A percentile compares a stretch with the other conserved stretches of the same genome.
phyloP scores from a whole-genome alignment of 1,140 invertebrate genomes.

The Zaprionus tsacasi region DNA sequence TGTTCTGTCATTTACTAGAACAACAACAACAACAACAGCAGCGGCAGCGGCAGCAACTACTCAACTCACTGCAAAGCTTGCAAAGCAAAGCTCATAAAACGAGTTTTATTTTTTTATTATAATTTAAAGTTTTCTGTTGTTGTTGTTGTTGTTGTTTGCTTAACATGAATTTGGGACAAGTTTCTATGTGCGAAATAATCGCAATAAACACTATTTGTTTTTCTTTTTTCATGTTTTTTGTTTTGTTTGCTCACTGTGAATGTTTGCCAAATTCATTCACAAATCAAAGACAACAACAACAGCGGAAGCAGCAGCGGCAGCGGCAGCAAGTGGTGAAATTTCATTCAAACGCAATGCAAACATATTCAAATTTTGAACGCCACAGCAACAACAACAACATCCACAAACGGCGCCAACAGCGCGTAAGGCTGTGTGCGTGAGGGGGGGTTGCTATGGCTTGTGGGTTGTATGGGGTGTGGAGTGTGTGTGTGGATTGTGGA shows the following conservation, averaged over 20 bases:
- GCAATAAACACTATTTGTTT: constrained; percentile 27
- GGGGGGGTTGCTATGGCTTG: background rate
- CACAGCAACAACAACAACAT: background rate
- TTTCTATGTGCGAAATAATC: constrained; percentile 27
- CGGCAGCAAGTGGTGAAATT: constrained; percentile 52
- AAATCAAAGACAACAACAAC: constrained; percentile 19
- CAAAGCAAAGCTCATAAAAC: constrained; percentile 44
- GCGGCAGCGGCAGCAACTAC: constrained; percentile 10
- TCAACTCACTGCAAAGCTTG: constrained; percentile 23
- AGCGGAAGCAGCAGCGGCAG: constrained; percentile 22
- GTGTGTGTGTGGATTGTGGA: no score
- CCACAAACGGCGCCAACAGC: constrained; percentile 34
- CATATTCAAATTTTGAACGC: constrained; percentile 31
- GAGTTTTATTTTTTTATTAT: constrained; percentile 30
- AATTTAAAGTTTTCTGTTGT: constrained; percentile 4
- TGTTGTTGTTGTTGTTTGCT: background rate
- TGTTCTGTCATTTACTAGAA: constrained; percentile 47
- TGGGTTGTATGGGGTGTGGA: background rate
- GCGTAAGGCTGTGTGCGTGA: constrained; percentile 17
- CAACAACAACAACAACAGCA: constrained; percentile 21
- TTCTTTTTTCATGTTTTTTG: no score
- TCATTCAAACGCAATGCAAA: constrained; percentile 23
- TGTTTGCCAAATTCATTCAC: constrained; percentile 37
- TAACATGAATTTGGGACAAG: constrained; percentile 48
- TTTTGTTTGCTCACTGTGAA: background rate